A percentile compares a stretch with the other conserved stretches of the same genome.
These are phyloP conservation scores for Parazoanthus darwini DNA, from an alignment of 92 coral and sea anemone species.

Conservation along the genomic window DNA sequence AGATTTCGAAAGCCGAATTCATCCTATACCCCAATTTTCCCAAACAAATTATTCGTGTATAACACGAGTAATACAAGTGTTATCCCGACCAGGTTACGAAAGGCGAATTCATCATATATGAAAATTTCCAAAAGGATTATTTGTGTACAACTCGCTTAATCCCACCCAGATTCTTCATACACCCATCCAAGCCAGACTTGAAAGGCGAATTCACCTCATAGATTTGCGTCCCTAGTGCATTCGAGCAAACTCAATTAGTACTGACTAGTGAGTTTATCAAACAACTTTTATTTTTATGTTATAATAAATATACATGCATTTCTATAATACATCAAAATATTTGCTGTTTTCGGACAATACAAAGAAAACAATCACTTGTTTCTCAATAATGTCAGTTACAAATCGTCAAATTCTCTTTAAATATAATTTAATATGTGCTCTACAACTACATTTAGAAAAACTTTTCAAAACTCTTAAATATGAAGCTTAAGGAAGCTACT, in stretches of 20 bases:
- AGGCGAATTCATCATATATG: background rate
- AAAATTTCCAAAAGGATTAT: background rate
- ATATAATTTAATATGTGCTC: too few species aligned
- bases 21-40: background rate
- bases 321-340: background rate
- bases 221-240: background rate
- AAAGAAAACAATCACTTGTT: background rate
- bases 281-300: background rate
- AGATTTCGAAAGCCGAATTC: background rate
- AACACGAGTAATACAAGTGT: background rate
- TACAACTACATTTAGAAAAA: too few species aligned
- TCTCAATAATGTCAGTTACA: background rate
- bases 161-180: too few species aligned
- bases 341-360: background rate
- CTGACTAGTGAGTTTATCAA: background rate
- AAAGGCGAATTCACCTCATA: background rate
- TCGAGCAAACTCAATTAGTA: conserved; percentile 7
- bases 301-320: background rate
- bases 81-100: background rate
- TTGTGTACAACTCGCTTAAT: background rate
- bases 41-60: background rate
- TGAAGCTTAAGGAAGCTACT: too few species aligned
- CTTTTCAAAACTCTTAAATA: too few species aligned
- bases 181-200: background rate
- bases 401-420: background rate